Base-by-base conservation (phyloP, 1,140 invertebrate species). In the Orius insidiosus region DNA sequence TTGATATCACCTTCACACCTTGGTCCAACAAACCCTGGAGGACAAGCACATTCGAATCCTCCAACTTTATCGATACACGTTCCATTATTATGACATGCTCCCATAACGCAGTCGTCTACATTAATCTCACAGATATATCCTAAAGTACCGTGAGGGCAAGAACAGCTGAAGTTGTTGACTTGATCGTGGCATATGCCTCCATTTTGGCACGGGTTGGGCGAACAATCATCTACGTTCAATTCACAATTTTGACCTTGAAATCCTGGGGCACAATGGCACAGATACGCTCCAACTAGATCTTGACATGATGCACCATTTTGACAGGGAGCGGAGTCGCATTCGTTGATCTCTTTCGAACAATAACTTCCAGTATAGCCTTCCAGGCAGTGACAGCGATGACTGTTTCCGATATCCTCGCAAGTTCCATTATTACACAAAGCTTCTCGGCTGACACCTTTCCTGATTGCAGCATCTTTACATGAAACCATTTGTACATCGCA, bases 171-270 rank as follows among this genome's bases (percentile, higher is more conserved):
- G 46, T 71, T 76, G 57, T 85, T 79, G 46, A 93, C 74, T 1
- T 87, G 66, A 64, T 94, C 88, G 58, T 89, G 85, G 55, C 89
- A 95, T 1, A 79, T 86, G 13, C 85, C 89, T 3, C 86, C 87
- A 58, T 94, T 93, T 55, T 86, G 81, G 57, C 89, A 94, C 0
- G 85, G 85, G 64, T 90, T 88, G 0, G 83, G 78, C n/a, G n/a
- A 71, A 56, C 90, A 95, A 53, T 94, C 89, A 54, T 94, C 85
- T 1, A 94, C 80, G 57, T 96, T 90, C 0, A 83, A 64, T 58
- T 94, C 88, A 58, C 93, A 98, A 57, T 94, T 92, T 53, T 82
- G 80, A 0, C 93, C 93, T 63, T 94, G 85, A 61, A 89, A 93
- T 0, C 88, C 89, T 53, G 80, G 76, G 0, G 78, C 74, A 55